These are phyloP conservation scores for Larimichthys crocea DNA, from an alignment of 2,113 vertebrate genomes.

Conservation along the genomic window DNA sequence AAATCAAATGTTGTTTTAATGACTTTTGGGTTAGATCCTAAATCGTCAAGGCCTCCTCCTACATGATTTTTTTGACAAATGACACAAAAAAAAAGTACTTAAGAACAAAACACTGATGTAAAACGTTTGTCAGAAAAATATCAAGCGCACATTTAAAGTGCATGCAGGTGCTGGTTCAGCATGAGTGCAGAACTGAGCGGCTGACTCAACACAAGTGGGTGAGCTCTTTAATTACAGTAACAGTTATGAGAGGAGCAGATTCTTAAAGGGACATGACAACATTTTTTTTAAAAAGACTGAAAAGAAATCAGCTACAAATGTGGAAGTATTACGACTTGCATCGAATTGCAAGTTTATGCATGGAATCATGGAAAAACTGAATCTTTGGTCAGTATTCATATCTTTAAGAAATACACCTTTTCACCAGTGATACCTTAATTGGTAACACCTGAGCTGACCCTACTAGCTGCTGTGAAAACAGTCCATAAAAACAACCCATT, in stretches of 20 bases:
- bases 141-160: neutral
- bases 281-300: too few species aligned
- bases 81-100: neutral
- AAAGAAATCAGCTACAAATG: neutral
- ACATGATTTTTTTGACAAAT: neutral
- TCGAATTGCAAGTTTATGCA: too few species aligned
- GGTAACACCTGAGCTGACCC: too few species aligned
- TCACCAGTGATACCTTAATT: too few species aligned
- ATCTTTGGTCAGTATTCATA: neutral
- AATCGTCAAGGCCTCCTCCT: neutral
- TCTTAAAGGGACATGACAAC: neutral
- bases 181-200: neutral
- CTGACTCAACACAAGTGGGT: neutral
- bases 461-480: too few species aligned
- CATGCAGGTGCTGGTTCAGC: neutral
- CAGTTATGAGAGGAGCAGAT: neutral
- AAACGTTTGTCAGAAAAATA: neutral
- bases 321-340: neutral
- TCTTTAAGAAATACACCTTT: neutral
- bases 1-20: constrained; percentile 27
- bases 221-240: neutral
- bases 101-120: too few species aligned
- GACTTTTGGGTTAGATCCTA: neutral
- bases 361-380: neutral
- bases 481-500: neutral